Evolutionary conservation across 2,113 vertebrate genomes (phyloP), one percentile per base, ranked within the genome.

Genomic region (Perognathus longimembris): DNA sequence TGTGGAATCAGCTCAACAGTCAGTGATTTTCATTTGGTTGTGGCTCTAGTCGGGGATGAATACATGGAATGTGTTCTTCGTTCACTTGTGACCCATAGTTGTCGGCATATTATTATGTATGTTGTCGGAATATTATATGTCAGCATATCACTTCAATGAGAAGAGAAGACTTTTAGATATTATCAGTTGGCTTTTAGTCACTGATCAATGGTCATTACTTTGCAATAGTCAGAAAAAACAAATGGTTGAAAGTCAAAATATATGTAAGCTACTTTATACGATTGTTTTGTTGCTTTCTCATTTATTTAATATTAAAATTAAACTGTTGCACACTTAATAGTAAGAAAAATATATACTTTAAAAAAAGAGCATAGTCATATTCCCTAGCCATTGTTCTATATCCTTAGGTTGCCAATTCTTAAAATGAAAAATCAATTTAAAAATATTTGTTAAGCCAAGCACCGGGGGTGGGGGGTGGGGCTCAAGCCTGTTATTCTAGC

Each of bases 371-470:
- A 57, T 66, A 67, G 57, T 8, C 32, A 20, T 81, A 80, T 89
- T 83, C 21, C 40, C 50, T 24, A 40, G 1, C 36, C 87, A 2
- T 88, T 87, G 86, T 64, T 12, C 21, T 89, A 14, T 42, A 63
- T 64, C n/a, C 32, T 87, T 81, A 76, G 66, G 76, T 86, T 24
- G 70, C 73, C 74, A 84, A 17, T 90, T 93, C 38, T 90, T 80
- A 89, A 87, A 84, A 70, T 54, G 42, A 93, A 89, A 80, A 84
- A n/a, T 26, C 28, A 54, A 32, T 80, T 63, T 69, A 17, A 74
- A 91, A 85, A 28, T 42, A 70, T 66, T 90, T 79, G 67, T 83
- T 54, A 90, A 61, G 50, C 50, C 50, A 54, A 54, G 50, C 50
- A 54, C 17, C 12, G 50, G n/a, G n/a, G n/a, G n/a, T n/a, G n/a